phyloP scores from a whole-genome alignment of 2,113 vertebrate species.

The Pomatostomus ruficeps region DNA sequence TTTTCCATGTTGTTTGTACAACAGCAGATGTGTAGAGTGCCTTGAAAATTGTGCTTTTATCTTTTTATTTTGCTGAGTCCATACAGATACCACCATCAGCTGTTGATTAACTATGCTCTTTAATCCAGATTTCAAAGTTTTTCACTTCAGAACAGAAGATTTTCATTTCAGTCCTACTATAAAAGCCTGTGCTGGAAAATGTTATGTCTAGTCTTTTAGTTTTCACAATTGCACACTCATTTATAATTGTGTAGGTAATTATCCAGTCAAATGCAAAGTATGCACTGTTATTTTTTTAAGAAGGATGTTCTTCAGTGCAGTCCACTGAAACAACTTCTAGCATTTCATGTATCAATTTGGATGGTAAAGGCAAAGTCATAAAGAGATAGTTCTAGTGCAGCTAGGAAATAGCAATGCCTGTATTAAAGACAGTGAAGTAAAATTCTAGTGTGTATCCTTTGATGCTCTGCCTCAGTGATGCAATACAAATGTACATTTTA shows the following conservation, averaged over 20 bases:
- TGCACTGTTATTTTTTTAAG: neutral
- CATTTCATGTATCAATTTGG: neutral
- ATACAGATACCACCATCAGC: neutral
- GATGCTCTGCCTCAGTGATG: slow-evolving; percentile 33
- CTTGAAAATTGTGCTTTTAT: neutral
- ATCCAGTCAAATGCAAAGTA: neutral
- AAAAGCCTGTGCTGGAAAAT: neutral
- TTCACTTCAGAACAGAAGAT: neutral
- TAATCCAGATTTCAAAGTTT: neutral
- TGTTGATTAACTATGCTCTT: neutral
- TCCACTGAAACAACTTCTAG: neutral
- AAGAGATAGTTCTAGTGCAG: neutral
- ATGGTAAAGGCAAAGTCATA: neutral
- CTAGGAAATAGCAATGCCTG: neutral
- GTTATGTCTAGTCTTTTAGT: neutral
- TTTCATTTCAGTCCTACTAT: neutral
- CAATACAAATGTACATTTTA: slow-evolving; percentile 19
- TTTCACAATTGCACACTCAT: neutral
- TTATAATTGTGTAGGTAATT: neutral
- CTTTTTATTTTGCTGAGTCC: neutral
- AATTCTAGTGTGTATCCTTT: slow-evolving; percentile 1
- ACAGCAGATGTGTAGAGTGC: neutral
- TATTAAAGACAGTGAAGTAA: slow-evolving; percentile 20
- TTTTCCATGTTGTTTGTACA: neutral
- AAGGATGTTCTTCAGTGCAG: neutral